A percentile compares a stretch with the other conserved stretches of the same genome.
Conservation (phyloP, 1,140 invertebrate genomes). For the Penaeus indicus region DNA sequence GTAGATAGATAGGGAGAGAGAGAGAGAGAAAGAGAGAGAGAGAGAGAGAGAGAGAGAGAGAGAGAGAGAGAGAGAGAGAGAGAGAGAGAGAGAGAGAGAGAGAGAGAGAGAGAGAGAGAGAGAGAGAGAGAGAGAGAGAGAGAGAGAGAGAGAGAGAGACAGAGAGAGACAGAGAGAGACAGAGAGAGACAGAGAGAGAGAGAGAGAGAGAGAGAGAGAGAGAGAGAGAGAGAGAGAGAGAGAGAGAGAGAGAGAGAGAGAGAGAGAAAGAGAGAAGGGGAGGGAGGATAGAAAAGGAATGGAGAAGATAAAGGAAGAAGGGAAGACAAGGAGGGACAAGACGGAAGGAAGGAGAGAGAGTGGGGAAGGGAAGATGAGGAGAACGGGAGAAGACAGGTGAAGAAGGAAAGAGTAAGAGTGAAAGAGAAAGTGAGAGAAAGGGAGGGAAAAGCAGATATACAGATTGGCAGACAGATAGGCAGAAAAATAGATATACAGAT, state of each 20-base stretch:
- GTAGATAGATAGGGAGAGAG: neutral
- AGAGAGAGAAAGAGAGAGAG: neutral
- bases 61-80: neutral
- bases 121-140: neutral
- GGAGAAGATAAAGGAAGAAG: neutral
- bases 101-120: neutral
- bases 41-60: no score
- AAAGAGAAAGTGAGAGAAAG: no score
- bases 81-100: neutral
- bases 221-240: no score
- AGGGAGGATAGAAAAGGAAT: neutral
- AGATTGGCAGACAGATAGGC: neutral
- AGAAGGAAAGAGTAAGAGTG: no score
- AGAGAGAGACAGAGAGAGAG: conserved; percentile 12
- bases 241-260: neutral
- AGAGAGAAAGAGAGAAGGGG: no score
- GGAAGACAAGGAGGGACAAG: conserved; percentile 1
- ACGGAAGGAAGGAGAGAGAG: neutral
- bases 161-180: neutral
- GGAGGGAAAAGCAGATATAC: neutral
- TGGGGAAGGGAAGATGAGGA: conserved; percentile 9
- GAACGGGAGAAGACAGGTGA: neutral
- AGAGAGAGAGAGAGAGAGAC: neutral
- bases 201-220: conserved; percentile 28
- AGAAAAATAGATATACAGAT: neutral